Conservation (phyloP, 2,888 invertebrate species). For the Anthrax anthrax region DNA sequence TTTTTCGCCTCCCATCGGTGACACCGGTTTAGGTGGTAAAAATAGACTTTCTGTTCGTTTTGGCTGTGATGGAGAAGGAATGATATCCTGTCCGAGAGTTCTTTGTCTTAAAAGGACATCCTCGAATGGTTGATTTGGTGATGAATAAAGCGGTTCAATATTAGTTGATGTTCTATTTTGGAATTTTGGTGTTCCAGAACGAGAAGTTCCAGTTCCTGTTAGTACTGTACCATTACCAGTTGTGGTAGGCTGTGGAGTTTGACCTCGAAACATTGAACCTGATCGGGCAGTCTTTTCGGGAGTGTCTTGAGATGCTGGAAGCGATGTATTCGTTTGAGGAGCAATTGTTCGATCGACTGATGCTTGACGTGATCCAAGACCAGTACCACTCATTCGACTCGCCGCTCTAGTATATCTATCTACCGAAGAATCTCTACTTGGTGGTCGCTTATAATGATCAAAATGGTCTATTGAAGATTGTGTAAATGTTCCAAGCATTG, state of each 20-base stretch:
- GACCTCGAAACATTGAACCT: slow-evolving; percentile 40
- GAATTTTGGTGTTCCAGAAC: slow-evolving; percentile 38
- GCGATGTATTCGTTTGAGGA: not conserved
- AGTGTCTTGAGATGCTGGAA: slow-evolving; percentile 12
- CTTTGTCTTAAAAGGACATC: slow-evolving; percentile 67
- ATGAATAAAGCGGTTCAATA: slow-evolving; percentile 32
- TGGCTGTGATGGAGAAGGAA: slow-evolving; percentile 74
- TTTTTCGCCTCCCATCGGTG: slow-evolving; percentile 33
- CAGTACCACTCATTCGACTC: slow-evolving; percentile 39
- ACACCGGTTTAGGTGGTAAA: slow-evolving; percentile 46
- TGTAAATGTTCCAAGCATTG: slow-evolving; percentile 30
- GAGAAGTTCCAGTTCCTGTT: slow-evolving; percentile 36
- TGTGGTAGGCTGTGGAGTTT: slow-evolving; percentile 31
- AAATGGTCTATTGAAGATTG: slow-evolving; percentile 76
- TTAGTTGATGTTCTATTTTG: slow-evolving; percentile 28
- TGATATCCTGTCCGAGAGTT: slow-evolving; percentile 74
- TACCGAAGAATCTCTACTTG: slow-evolving; percentile 74
- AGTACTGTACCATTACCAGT: slow-evolving; percentile 52
- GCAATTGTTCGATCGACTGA: slow-evolving; percentile 51
- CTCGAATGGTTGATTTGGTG: slow-evolving; percentile 55
- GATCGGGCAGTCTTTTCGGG: slow-evolving; percentile 32
- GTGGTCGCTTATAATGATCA: slow-evolving; percentile 86
- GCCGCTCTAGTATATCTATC: slow-evolving; percentile 64
- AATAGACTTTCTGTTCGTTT: slow-evolving; percentile 84
- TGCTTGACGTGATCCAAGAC: slow-evolving; percentile 53